Base-by-base conservation (phyloP, 2,888 invertebrate genomes). In the Eupithecia dodoneata region DNA sequence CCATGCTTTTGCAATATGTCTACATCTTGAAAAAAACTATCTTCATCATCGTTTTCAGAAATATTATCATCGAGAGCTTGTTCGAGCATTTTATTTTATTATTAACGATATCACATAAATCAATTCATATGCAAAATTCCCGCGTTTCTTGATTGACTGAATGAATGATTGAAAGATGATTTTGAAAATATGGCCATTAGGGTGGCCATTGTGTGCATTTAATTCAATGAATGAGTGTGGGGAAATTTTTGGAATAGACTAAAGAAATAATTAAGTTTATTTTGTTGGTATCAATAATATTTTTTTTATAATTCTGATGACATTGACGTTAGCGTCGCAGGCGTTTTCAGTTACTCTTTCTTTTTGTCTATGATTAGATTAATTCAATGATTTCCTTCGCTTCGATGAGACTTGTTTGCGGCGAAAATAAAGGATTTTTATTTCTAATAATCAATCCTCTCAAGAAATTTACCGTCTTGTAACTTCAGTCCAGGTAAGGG, bases 11-110 rank as follows among this genome's bases (percentile, higher is more conserved):
- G 92, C 82, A 96, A 87, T 75, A 97, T 90, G 87, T 97, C 97
- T 75, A 97, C 96, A 88, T 97, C 97, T 93, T 97, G 97, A 87
- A 97, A 97, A 87, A 96, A 96, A 71, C 95, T 95, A 86, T 97
- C 97, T 83, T 97, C 96, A 45, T 96, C 96, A 80, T 96, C 96
- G 83, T 93, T 94, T 83, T 96, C 96, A 41, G 93, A 94, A 78
- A 92, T 83, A 83, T 92, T 93, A 72, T 92, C 94, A 41, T 95
- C 94, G 44, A 93, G 85, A 67, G 89, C 86, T 89, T 94, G 94
- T 75, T 95, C 94, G 69, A 92, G 88, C 92, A 93, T 94, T 79
- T 15, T 73, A 67, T n/a, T 69, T 47, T 72, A 49, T 65, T 45
- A 55, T 7, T 41, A 2, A 63, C 59, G 10, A 55, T 44, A 75